Conservation (phyloP, 2,888 invertebrate genomes). For the Allygus modestus region DNA sequence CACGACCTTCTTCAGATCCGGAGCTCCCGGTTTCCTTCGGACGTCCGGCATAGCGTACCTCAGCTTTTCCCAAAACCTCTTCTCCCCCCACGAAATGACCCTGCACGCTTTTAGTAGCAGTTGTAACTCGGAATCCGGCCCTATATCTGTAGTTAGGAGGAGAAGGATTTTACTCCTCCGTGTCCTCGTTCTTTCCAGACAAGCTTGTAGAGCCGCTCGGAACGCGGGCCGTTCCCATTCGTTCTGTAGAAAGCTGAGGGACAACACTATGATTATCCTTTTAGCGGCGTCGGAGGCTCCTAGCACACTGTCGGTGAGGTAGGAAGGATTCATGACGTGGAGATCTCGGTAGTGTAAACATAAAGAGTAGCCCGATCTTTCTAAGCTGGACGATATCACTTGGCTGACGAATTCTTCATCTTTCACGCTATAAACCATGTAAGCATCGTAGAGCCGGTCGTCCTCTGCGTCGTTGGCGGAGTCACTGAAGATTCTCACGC, state of each 20-base stretch:
- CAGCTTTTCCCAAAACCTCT: conserved; percentile 95
- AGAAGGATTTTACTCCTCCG: conserved; percentile 94
- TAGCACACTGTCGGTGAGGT: conserved; percentile 78
- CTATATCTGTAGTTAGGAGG: conserved; percentile 85
- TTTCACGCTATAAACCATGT: conserved; percentile 94
- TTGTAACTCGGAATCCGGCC: conserved; percentile 92
- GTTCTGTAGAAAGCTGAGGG: conserved; percentile 92
- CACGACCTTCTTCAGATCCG: conserved; percentile 76
- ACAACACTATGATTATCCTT: conserved; percentile 91
- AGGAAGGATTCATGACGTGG: conserved; percentile 70
- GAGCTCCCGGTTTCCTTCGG: conserved; percentile 67
- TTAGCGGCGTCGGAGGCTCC: conserved; percentile 93
- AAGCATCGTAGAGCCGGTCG: conserved; percentile 92
- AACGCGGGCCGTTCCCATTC: conserved; percentile 96
- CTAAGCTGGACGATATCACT: conserved; percentile 89
- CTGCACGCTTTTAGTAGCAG: conserved; percentile 92
- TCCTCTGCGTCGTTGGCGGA: conserved; percentile 82
- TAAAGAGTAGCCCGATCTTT: conserved; percentile 88
- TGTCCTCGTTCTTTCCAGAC: conserved; percentile 88
- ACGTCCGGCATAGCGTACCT: conserved; percentile 94
- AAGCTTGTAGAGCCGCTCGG: conserved; percentile 93
- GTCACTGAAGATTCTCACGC: conserved; percentile 83
- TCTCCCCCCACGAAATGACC: conserved; percentile 91
- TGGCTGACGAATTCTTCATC: conserved; percentile 94
- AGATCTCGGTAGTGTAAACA: conserved; percentile 94